Base-by-base conservation (phyloP, 2,888 invertebrate species). In the Oxycera nigricornis region DNA sequence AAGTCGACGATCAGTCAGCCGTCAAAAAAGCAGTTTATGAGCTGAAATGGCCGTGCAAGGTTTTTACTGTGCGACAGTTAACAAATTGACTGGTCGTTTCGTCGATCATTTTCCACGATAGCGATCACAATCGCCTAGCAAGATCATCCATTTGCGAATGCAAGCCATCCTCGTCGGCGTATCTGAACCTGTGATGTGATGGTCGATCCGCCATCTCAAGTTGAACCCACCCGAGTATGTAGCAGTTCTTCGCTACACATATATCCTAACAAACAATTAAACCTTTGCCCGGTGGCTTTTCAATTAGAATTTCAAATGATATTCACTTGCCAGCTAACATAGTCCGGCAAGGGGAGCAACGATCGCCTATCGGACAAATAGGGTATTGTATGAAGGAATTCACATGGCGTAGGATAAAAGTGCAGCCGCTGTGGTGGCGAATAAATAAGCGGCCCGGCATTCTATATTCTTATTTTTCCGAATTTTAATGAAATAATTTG, bases 401-500 rank as follows among this genome's bases (percentile, higher is more conserved):
- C 46, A 46, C 11, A 46, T 46, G 3, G 14, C 11, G 14, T 46
- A 46, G 14, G 46, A 46, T 11, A 3, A 46, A 46, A 11, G 17
- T 7, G 20, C 2, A 6, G 61, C n/a, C 62, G 35, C n/a, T n/a
- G n/a, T n/a, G n/a, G n/a, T n/a, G n/a, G n/a, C n/a, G n/a, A n/a
- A n/a, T n/a, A n/a, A n/a, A n/a, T n/a, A n/a, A n/a, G n/a, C n/a
- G n/a, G n/a, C n/a, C n/a, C n/a, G n/a, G n/a, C n/a, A n/a, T n/a
- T 57, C 39, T 9, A 28, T 41, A 41, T 20, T 41, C 14, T 39
- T 39, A 9, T 41, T 28, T 67, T 67, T 24, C 55, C 70, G 55
- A 70, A 76, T 74, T 61, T 76, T 74, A 76, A 76, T 76, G 70
- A 76, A 76, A 76, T 76, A 76, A 76, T 76, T 74, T 76, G 76